Percentiles rank a stretch among this genome's conserved stretches.
Conservation (phyloP, 2,113 vertebrate species). For the Morphnarchus princeps region DNA sequence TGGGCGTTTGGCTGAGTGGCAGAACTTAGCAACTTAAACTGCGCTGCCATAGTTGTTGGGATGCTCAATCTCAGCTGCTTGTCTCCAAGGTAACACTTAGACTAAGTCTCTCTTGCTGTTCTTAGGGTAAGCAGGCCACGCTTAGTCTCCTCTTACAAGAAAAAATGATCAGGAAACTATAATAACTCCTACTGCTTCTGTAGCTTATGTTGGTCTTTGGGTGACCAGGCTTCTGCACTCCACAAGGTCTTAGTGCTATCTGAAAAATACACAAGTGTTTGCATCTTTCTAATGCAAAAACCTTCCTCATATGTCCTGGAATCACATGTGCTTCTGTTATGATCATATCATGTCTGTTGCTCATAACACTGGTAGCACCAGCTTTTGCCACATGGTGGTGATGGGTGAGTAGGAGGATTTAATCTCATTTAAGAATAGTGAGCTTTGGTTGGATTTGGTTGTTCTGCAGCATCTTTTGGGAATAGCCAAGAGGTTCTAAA, state of each 20-base stretch:
- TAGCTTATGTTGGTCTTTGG: background rate
- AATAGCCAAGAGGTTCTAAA: background rate
- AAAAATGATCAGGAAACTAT: background rate
- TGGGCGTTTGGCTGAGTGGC: background rate
- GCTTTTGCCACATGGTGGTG: background rate
- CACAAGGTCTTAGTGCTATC: background rate
- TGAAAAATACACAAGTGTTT: background rate
- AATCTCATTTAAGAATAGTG: background rate
- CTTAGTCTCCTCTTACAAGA: background rate
- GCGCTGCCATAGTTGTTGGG: background rate
- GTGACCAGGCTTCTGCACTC: background rate
- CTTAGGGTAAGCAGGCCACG: background rate
- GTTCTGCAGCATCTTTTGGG: background rate
- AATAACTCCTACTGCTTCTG: background rate
- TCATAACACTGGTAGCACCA: background rate
- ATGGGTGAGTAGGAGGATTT: background rate
- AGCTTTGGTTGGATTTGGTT: background rate
- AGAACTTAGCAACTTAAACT: background rate
- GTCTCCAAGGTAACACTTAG: background rate
- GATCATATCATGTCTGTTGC: background rate
- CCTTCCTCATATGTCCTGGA: background rate
- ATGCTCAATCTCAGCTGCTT: background rate
- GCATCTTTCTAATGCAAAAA: background rate
- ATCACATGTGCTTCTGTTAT: background rate
- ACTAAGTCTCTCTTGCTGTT: background rate